Evolutionary conservation across 2,888 invertebrate species (phyloP), one percentile per base, ranked within the genome.

Genomic region (Andrena chrysosceles): DNA sequence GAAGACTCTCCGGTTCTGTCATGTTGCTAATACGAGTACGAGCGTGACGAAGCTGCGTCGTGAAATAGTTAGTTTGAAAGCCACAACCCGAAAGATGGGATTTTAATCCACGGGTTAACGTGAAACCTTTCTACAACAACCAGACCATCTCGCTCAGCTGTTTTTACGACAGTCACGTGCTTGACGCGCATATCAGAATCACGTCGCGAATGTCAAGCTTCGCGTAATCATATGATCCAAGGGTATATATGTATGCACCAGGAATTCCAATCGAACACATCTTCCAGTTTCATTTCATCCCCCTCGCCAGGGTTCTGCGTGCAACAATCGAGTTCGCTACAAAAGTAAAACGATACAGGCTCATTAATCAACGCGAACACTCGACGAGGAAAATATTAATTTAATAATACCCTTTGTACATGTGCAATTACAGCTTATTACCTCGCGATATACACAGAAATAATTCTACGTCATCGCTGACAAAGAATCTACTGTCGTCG

Each of bases 1-100:
- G 88, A 20, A 87, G 70, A 29, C 69, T 83, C 35, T 89, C 90
- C 66, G 67, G 56, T 16, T 87, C 86, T 69, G 52, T 68, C 64
- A 78, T 76, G 56, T 83, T 80, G n/a, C 71, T 81, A 33, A 31
- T 62, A 69, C 76, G 66, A 6, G 42, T 42, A 60, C 35, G 13
- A 54, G 2, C 16, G 8, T n/a, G 29, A 68, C 35, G 26, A 60
- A 59, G 63, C 8, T 70, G 10, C 16, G 68, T 76, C n/a, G 35
- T 63, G 6, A 59, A 77, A 23, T 23, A 31, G 16, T 20, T 64
- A 2, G 7, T 54, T 26, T 1, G 16, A 54, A 60, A 77, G 3
- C 1, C 26, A 31, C 8, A 33, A n/a, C 8, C 23, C 62, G 52
- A 20, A 68, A 52, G 5, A 64, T 16, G 20, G 10, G 26, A 73